A percentile compares a stretch with the other conserved stretches of the same genome.
Conservation (phyloP, 2,888 invertebrate genomes). For the Melangyna quadrimaculata region DNA sequence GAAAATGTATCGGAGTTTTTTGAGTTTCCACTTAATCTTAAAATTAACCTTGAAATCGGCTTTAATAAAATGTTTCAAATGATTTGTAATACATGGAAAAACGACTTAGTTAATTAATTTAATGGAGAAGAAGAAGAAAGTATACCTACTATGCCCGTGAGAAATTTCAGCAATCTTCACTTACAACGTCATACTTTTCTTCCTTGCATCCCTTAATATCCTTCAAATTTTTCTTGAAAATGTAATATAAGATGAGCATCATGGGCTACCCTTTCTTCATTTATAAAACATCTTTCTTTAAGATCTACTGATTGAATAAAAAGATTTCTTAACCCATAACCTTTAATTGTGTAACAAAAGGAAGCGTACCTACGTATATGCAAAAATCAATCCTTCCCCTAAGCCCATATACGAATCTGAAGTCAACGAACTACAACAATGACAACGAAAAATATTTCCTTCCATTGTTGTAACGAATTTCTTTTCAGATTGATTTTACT, state of each 20-base stretch:
- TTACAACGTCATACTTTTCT: background rate
- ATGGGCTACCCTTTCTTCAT: background rate
- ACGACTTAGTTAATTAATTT: too few species aligned
- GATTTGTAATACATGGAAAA: too few species aligned
- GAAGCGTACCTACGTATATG: slow-evolving; percentile 43
- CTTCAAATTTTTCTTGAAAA: background rate
- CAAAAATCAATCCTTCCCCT: slow-evolving; percentile 45
- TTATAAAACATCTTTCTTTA: slow-evolving; percentile 26
- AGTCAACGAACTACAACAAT: slow-evolving; percentile 46
- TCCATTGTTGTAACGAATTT: slow-evolving; percentile 58
- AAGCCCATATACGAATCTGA: background rate
- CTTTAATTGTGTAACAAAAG: slow-evolving; percentile 67
- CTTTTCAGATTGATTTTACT: background rate
- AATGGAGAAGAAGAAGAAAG: background rate
- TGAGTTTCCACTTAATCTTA: too few species aligned
- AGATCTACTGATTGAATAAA: slow-evolving; percentile 20
- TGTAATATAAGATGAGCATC: background rate
- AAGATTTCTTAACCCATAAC: slow-evolving; percentile 39
- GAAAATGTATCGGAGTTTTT: too few species aligned
- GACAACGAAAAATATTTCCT: slow-evolving; percentile 10
- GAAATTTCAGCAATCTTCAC: background rate
- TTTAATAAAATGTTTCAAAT: too few species aligned
- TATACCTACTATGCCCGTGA: background rate
- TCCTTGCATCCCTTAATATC: background rate
- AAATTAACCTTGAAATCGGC: too few species aligned